These are phyloP conservation scores for Malaclemys terrapin DNA, from an alignment of 2,113 vertebrate genomes.

Conservation along the genomic window DNA sequence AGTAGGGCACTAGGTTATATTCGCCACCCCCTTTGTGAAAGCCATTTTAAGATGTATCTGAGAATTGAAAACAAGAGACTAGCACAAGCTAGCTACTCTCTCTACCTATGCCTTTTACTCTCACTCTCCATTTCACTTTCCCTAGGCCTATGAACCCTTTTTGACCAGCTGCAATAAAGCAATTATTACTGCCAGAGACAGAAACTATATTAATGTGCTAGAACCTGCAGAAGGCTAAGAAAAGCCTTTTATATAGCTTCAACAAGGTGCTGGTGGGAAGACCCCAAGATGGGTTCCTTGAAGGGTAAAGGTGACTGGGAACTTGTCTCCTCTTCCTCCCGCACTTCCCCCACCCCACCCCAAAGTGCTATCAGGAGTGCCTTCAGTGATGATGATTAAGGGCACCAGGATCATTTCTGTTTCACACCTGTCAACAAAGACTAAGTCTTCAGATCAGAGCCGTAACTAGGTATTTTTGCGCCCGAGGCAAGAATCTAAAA, in stretches of 20 bases:
- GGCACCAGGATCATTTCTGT: neutral
- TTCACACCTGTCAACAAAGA: neutral
- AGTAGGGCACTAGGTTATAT: neutral
- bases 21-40: neutral
- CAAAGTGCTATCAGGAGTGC: neutral
- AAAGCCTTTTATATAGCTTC: neutral
- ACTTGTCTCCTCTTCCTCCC: neutral
- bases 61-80: neutral
- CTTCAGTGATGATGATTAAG: neutral
- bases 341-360: fast-evolving
- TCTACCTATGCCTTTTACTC: neutral
- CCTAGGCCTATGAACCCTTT: neutral
- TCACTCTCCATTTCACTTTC: neutral
- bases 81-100: neutral
- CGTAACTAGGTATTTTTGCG: no score
- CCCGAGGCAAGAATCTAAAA: no score
- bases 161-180: neutral
- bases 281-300: neutral
- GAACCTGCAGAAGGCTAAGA: neutral
- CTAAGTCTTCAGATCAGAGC: neutral
- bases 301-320: neutral
- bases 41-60: neutral
- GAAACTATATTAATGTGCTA: neutral
- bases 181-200: neutral
- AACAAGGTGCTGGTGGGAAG: neutral